Evolutionary conservation across 2,888 invertebrate genomes (phyloP).

Genomic region (Copidosoma aretas): DNA sequence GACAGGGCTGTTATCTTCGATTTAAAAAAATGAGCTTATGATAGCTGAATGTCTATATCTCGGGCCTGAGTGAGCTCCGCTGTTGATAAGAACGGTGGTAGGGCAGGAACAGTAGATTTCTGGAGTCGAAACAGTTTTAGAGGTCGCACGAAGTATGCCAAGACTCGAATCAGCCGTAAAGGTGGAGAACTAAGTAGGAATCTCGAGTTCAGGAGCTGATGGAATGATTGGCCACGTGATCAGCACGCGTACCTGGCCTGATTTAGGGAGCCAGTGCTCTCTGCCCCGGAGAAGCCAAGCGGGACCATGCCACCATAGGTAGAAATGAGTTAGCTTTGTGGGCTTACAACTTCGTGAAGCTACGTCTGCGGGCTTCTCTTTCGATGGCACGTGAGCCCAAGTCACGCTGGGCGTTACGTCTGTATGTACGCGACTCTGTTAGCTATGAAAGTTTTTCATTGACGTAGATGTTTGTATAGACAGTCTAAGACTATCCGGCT

Average conservation of each 20-base stretch:
- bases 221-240: not conserved
- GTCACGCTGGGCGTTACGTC: slow-evolving; percentile 18
- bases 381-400: slow-evolving; percentile 16
- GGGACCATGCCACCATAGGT: slow-evolving; percentile 34
- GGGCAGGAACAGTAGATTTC: too few relatives aligned
- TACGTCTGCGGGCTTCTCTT: slow-evolving; percentile 37
- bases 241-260: not conserved
- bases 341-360: slow-evolving; percentile 30
- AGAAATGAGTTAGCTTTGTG: not conserved
- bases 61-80: too few relatives aligned
- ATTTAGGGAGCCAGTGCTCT: slow-evolving; percentile 21
- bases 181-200: too few relatives aligned
- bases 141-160: too few relatives aligned
- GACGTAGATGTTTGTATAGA: slow-evolving; percentile 31
- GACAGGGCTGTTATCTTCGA: too few relatives aligned
- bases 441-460: slow-evolving; percentile 36
- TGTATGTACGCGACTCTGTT: slow-evolving; percentile 34
- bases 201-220: too few relatives aligned
- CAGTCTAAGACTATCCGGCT: slow-evolving; percentile 40
- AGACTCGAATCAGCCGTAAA: too few relatives aligned
- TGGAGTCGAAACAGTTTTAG: too few relatives aligned
- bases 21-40: too few relatives aligned
- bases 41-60: too few relatives aligned
- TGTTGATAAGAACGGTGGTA: too few relatives aligned
- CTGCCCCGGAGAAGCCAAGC: slow-evolving; percentile 9